phyloP scores from a whole-genome alignment of 1,140 invertebrate genomes.

The Callitettix versicolor region DNA sequence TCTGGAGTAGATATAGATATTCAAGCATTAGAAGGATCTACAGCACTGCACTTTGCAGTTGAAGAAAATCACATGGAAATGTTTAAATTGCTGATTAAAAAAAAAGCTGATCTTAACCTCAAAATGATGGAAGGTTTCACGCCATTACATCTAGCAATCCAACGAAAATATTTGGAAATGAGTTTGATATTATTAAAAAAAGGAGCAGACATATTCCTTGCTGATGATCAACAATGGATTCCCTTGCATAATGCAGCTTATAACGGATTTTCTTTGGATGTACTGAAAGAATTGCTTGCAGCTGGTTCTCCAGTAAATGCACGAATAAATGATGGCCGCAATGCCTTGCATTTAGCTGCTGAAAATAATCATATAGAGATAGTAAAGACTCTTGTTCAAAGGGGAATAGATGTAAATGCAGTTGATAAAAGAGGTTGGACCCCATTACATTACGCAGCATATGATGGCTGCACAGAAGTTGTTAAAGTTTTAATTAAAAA shows the following conservation, averaged over 20 bases:
- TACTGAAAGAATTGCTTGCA: not conserved
- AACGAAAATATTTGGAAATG: conserved; percentile 15
- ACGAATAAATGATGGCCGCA: not conserved
- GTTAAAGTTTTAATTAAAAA: not conserved
- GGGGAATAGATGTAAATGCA: conserved; percentile 43
- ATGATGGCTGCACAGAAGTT: not conserved
- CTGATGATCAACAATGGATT: conserved; percentile 11
- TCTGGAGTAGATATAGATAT: no score
- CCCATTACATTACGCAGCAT: not conserved
- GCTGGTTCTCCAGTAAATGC: not conserved
- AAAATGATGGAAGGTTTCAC: not conserved
- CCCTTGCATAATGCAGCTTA: conserved; percentile 21
- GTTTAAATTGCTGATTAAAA: not conserved
- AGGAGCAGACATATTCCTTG: conserved; percentile 14
- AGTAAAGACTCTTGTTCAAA: conserved; percentile 41
- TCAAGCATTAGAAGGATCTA: conserved; percentile 44
- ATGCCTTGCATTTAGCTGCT: not conserved
- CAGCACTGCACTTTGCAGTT: not conserved
- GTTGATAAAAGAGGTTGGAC: conserved; percentile 36
- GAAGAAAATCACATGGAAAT: not conserved
- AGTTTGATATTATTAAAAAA: conserved; percentile 6
- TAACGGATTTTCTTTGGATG: no score
- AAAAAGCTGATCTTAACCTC: not conserved
- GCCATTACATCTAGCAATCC: conserved; percentile 13
- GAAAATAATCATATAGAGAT: conserved; percentile 2